These are phyloP conservation scores for Trialeurodes vaporariorum DNA, from an alignment of 1,140 invertebrate genomes.

Conservation along the genomic window DNA sequence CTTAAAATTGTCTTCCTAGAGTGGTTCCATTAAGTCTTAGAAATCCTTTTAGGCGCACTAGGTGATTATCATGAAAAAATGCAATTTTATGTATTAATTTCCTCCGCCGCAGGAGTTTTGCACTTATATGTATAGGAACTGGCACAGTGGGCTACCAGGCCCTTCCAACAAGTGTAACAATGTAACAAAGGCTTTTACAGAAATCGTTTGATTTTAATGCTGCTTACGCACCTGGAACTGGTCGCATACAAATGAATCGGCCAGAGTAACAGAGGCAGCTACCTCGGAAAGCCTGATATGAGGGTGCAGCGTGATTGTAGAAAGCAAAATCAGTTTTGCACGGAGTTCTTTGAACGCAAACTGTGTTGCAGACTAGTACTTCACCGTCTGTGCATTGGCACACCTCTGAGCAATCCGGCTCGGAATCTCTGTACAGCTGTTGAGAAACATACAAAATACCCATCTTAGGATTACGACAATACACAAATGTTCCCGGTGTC, in stretches of 20 bases:
- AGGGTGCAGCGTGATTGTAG: conserved; percentile 77
- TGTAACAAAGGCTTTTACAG: no score
- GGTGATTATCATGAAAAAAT: no score
- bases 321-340: conserved; percentile 75
- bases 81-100: no score
- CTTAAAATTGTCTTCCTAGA: no score
- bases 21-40: no score
- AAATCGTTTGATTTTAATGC: no score
- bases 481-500: no score
- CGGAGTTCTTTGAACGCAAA: conserved; percentile 68
- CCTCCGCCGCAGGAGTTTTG: no score
- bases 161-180: no score
- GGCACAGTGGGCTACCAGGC: no score
- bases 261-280: conserved; percentile 82
- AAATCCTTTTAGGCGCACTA: no score
- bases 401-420: conserved; percentile 68
- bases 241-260: conserved; percentile 80
- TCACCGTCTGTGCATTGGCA: conserved; percentile 65
- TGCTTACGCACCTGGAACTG: conserved; percentile 65
- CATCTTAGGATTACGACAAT: background rate
- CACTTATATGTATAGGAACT: no score
- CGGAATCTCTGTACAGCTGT: conserved; percentile 73
- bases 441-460: conserved; percentile 26
- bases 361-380: conserved; percentile 65
- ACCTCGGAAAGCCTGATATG: conserved; percentile 75